These are phyloP conservation scores for Rotaria socialis DNA, from an alignment of 2,888 invertebrate species.

Conservation along the genomic window DNA sequence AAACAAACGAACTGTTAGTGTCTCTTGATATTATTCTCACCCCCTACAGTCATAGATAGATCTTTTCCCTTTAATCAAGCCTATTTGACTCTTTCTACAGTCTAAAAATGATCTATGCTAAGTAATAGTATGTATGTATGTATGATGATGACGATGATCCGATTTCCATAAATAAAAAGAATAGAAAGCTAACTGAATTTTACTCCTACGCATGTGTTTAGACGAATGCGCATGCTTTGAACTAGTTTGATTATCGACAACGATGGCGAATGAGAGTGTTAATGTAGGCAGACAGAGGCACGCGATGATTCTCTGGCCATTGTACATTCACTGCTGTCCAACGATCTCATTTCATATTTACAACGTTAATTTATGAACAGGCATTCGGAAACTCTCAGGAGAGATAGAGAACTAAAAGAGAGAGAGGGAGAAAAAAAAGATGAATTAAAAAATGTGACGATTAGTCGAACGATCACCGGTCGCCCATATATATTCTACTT, in stretches of 20 bases:
- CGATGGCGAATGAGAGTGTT: neutral
- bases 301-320: neutral
- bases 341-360: constrained; percentile 19
- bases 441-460: neutral
- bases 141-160: neutral
- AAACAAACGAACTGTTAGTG: neutral
- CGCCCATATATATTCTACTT: neutral
- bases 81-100: neutral
- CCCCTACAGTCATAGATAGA: neutral
- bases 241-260: constrained; percentile 8
- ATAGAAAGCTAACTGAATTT: neutral
- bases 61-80: neutral
- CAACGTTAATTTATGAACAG: constrained; percentile 2
- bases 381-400: neutral
- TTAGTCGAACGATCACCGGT: neutral
- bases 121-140: neutral
- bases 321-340: neutral
- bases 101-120: neutral
- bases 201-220: neutral
- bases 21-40: neutral
- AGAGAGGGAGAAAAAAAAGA: neutral
- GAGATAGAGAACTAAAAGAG: neutral
- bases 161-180: constrained; percentile 14
- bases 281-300: neutral
- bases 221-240: neutral